Base-by-base conservation (phyloP, 2,888 invertebrate species). In the Oscheius sp. region DNA sequence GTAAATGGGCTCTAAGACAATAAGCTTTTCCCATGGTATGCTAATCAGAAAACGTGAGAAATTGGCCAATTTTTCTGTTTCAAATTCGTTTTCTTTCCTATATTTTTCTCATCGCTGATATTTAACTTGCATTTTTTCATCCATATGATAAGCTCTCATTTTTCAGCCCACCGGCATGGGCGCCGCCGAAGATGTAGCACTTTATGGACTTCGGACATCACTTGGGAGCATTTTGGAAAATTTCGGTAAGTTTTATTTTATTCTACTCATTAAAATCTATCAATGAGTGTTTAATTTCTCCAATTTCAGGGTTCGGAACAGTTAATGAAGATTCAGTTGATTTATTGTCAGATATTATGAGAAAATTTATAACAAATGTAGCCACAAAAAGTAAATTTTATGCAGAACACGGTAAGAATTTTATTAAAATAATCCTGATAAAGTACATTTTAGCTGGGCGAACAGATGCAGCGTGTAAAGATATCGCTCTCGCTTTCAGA, bases 381-480 rank as follows among this genome's bases (percentile, higher is more conserved):
- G 41, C 63, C 3, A 45, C 23, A 13, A 69, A 69, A n/a, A 41
- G 59, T 35, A 73, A 73, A 55, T 49, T 52, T 58, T 73, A 73
- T 59, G 45, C 73, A 35, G 73, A 73, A 52, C 73, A 73, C 29
- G 73, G 73, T 73, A 27, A 46, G 66, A 25, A 25, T 71, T 41
- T 41, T 5, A 66, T 23, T 55, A 21, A 56, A 35, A 18, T 61
- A 29, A 18, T 16, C n/a, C n/a, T 41, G 41, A 29, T 2, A 58
- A 43, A 35, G 6, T 21, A 21, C 9, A 9, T 70, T 72, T 72
- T 23, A 73, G 73, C 73, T 23, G 73, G 73, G 7, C 68, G 73
- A 6, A 35, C 35, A 35, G 59, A 29, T 43, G 16, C 7, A 23
- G 16, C 69, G 35, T 35, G 27, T 25, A 18, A 23, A 12, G 73